Base-by-base conservation (phyloP, 2,797 vertebrate species). In the Gobionotothen gibberifrons region DNA sequence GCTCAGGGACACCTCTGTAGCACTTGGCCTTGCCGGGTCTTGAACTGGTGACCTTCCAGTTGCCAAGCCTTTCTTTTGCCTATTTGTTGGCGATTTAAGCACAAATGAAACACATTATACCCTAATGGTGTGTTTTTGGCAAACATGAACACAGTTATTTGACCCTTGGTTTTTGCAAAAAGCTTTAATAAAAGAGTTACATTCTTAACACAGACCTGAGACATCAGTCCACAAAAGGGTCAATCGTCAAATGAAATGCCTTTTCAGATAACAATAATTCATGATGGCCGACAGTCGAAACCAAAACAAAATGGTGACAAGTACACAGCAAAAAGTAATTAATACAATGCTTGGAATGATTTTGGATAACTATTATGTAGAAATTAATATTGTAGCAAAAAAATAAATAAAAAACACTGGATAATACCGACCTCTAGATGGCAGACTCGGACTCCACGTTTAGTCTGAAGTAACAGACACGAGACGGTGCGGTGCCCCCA, bases 361-460 rank as follows among this genome's bases (percentile, higher is more conserved):
- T n/a, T 40, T 3, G 26, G 9, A 68, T 22, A 22, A 15, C 11
- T 2, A 48, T 0, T 22, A 19, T 8, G 3, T 9, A 21, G 3
- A 36, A 44, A 39, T 14, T 42, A 16, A 5, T 3, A 8, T 10
- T 62, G 15, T 9, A 52, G 15, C 11, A 7, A 52, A 39, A n/a
- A 13, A 5, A 4, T 4, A 9, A 26, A 26, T 5, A 26, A 26
- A 26, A 36, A 9, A 36, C 32, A 36, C 32, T 14, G 1, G 12
- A 36, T 46, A 40, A n/a, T 46, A 48, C 5, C 60, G 51, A 56
- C 65, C 73, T 47, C 19, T 47, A 69, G 74, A 40, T 83, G 79
- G 63, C 63, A 77, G 14, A 17, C 19, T 78, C 68, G 42, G 63
- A 49, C 76, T 72, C 10, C 12, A 15, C 46, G 13, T 57, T 21